Conservation (phyloP, 2,113 vertebrate genomes). For the Haemorhous mexicanus region DNA sequence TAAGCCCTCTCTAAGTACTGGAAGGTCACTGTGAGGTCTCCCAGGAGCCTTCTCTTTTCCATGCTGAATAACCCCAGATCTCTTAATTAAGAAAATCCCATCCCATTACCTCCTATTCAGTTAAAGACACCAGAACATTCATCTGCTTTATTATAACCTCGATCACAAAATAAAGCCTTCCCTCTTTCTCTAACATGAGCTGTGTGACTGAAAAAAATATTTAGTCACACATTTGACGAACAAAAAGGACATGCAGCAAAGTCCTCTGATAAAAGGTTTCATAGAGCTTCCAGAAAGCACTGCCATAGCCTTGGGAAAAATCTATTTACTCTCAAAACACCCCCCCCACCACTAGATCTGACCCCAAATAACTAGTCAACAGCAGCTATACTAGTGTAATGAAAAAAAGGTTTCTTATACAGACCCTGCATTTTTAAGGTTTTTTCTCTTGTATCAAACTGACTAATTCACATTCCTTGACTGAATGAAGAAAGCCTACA, state of each 20-base stretch:
- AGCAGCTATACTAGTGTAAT: not conserved
- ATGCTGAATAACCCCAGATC: not conserved
- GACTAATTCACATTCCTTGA: not conserved
- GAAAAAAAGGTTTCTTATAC: not conserved
- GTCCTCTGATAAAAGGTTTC: not conserved
- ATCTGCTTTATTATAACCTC: not conserved
- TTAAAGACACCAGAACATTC: not conserved
- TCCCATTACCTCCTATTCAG: not conserved
- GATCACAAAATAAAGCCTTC: not conserved
- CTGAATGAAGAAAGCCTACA: not conserved
- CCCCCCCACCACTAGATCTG: accelerated
- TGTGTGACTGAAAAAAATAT: not conserved
- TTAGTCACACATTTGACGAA: not conserved
- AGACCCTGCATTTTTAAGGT: not conserved
- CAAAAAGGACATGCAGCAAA: not conserved
- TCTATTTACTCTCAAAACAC: not conserved
- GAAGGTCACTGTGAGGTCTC: not conserved
- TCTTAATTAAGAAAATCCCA: not conserved
- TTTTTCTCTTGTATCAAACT: not conserved
- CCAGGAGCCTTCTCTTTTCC: not conserved
- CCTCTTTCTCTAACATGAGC: not conserved
- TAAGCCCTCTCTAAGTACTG: not conserved
- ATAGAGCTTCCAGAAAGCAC: not conserved
- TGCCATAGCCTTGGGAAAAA: not conserved
- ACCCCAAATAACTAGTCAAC: not conserved